Percentiles rank a stretch among this genome's conserved stretches.
These are phyloP conservation scores for Myiagra hebetior DNA, from an alignment of 2,113 vertebrate genomes.

Conservation along the genomic window DNA sequence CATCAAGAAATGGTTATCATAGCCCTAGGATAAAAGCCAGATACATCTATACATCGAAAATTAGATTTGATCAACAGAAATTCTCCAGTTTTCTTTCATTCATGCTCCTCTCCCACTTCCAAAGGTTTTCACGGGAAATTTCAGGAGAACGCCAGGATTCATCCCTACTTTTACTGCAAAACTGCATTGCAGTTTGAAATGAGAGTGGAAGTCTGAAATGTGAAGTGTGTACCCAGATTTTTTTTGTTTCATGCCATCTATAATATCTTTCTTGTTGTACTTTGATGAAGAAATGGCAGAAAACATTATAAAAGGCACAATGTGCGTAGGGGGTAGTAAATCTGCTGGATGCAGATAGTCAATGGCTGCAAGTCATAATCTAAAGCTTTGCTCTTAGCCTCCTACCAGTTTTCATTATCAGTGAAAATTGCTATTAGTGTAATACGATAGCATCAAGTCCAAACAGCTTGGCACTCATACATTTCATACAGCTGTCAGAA, in stretches of 20 bases:
- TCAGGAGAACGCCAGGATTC: background rate
- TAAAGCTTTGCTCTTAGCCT: constrained; percentile 54
- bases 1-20: background rate
- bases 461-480: constrained; percentile 29
- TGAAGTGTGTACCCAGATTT: background rate
- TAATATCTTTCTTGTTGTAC: background rate
- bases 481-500: constrained; percentile 53
- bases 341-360: constrained; percentile 61
- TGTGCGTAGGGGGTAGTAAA: constrained; percentile 42
- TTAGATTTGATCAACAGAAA: background rate
- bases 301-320: constrained; percentile 50
- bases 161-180: background rate
- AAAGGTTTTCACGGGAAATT: background rate
- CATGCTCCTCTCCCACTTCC: too few relatives aligned
- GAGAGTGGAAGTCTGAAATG: background rate
- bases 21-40: background rate
- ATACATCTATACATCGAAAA: background rate
- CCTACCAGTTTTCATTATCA: constrained; percentile 67
- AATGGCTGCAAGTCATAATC: constrained; percentile 58
- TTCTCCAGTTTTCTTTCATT: background rate
- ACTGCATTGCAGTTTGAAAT: background rate
- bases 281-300: constrained; percentile 33
- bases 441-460: constrained; percentile 34
- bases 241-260: background rate
- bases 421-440: constrained; percentile 63